Evolutionary conservation across 2,888 invertebrate genomes (phyloP).

Genomic region (Disparrhopalites patrizii): DNA sequence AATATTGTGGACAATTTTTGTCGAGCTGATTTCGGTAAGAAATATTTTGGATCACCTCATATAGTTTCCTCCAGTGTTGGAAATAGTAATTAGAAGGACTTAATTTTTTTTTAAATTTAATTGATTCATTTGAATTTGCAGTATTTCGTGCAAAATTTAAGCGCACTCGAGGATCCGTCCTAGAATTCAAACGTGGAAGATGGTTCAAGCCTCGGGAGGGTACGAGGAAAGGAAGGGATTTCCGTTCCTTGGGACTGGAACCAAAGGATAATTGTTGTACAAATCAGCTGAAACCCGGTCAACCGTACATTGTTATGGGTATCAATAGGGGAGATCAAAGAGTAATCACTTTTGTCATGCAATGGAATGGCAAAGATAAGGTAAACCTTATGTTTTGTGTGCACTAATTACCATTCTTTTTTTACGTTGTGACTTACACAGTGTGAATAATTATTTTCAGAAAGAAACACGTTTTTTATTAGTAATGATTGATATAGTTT

Average conservation of each 20-base stretch:
- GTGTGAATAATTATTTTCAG: no score
- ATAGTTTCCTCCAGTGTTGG: background rate
- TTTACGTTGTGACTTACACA: background rate
- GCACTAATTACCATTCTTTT: background rate
- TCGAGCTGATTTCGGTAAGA: conserved; percentile 56
- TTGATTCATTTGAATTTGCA: conserved; percentile 33
- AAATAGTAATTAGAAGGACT: background rate
- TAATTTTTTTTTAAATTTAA: background rate
- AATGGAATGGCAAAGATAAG: conserved; percentile 52
- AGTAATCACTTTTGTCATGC: conserved; percentile 53
- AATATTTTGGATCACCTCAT: background rate
- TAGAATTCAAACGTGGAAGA: conserved; percentile 51
- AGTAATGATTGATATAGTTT: no score
- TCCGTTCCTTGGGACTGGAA: conserved; percentile 50
- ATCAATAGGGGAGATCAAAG: conserved; percentile 49
- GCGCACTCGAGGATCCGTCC: conserved; percentile 49
- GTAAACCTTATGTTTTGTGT: no score
- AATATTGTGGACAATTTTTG: conserved; percentile 61
- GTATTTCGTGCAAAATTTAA: conserved; percentile 52
- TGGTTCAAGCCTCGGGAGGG: conserved; percentile 49
- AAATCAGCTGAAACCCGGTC: conserved; percentile 49
- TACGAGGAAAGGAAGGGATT: conserved; percentile 49
- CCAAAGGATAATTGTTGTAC: conserved; percentile 52
- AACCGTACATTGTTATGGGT: conserved; percentile 53
- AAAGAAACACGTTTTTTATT: no score